These are phyloP conservation scores for Tuta absoluta DNA, from an alignment of 2,888 invertebrate species.

Conservation along the genomic window DNA sequence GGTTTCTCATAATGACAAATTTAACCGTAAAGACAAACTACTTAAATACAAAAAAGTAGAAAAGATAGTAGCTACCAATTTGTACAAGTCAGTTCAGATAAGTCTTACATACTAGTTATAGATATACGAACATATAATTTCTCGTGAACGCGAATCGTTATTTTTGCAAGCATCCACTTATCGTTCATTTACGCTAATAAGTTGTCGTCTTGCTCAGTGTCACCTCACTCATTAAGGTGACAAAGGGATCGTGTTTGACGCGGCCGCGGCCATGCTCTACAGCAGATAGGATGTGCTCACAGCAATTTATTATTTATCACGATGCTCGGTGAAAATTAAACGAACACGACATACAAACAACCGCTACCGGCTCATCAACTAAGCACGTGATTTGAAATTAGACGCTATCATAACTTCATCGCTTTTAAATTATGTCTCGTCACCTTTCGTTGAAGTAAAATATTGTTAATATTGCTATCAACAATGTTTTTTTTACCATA, in stretches of 20 bases:
- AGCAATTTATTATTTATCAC: constrained; percentile 32
- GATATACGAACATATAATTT: background rate
- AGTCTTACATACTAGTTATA: background rate
- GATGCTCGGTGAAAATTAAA: constrained; percentile 24
- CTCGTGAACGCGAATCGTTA: background rate
- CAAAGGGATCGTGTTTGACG: constrained; percentile 60
- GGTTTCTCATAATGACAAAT: background rate
- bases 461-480: too few species aligned
- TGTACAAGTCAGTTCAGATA: background rate
- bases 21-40: background rate
- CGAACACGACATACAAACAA: constrained; percentile 26
- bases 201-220: constrained; percentile 40
- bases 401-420: background rate
- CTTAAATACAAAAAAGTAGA: background rate
- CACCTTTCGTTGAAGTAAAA: background rate
- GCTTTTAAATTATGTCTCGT: background rate
- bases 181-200: constrained; percentile 37
- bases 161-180: constrained; percentile 35
- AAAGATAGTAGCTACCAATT: background rate
- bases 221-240: constrained; percentile 56
- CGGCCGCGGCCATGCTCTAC: constrained; percentile 58
- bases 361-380: constrained; percentile 5
- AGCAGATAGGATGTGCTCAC: constrained; percentile 41
- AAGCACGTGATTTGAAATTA: constrained; percentile 10
- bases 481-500: too few species aligned